Evolutionary conservation across 2,888 invertebrate species (phyloP), one percentile per base, ranked within the genome.

Genomic region (Epinotia bilunana): DNA sequence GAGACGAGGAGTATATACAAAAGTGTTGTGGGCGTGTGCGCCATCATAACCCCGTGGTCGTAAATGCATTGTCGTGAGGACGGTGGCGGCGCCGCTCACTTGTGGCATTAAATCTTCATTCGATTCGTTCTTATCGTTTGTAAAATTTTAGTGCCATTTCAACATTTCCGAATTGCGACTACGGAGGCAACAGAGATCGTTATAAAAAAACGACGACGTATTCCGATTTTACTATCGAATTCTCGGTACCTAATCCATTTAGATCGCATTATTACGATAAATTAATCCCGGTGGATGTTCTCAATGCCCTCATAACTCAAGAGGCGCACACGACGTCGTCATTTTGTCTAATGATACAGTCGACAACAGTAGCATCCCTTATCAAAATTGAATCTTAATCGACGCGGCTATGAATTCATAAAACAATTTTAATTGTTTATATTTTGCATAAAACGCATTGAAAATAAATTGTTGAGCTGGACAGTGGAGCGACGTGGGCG

Each of bases 301-400:
- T 80, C 80, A 83, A 80, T 79, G 79, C 79, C 74, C 76, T 79
- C 80, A 85, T 89, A 87, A 87, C 83, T 87, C 85, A 86, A 80
- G 78, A 77, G 73, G 79, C 81, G 84, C 82, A 83, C 79, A 81
- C 77, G 74, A 81, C 79, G 81, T 84, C 83, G 82, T 84, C 85
- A 85, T 87, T 81, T 78, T 78, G 80, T 80, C 85, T 90, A 90
- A 90, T 91, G 86, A 90, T 87, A 89, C 82, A 86, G 86, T 82
- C 83, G 78, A 88, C 87, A 90, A 89, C 89, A 86, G 84, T 82
- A 84, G 81, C 81, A 80, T 83, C 81, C 71, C 88, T 93, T 93
- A 93, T 93, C 91, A 87, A 86, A 91, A 91, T 91, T 84, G 89
- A 91, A 93, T 92, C 92, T 93, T 91, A 91, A 93, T 93, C 86